Evolutionary conservation across 2,888 invertebrate species (phyloP).

Genomic region (Caenorhabditis afra): DNA sequence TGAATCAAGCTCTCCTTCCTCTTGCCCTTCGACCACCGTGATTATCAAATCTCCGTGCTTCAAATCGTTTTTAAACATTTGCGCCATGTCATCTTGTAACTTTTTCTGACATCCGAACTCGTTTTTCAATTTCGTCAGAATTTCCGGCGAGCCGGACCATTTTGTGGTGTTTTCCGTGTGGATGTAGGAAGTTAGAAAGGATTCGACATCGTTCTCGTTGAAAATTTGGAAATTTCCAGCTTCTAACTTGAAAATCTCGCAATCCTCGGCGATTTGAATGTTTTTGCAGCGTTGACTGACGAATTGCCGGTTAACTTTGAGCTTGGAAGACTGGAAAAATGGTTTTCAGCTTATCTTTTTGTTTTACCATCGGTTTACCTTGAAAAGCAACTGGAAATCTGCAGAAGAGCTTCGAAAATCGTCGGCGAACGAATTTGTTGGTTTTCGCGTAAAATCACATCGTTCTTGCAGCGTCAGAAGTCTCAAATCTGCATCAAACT

Average conservation of each 20-base stretch:
- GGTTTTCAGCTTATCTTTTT: no score
- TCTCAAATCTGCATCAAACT: conserved; percentile 55
- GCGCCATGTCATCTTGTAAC: conserved; percentile 23
- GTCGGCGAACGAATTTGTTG: not conserved
- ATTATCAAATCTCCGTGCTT: conserved; percentile 49
- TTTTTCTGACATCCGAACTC: conserved; percentile 43
- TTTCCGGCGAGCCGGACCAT: not conserved
- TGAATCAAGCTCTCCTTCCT: not conserved
- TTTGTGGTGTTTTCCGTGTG: conserved; percentile 45
- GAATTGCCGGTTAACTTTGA: conserved; percentile 20
- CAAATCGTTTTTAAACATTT: conserved; percentile 32
- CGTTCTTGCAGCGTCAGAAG: conserved; percentile 46
- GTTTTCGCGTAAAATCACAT: conserved; percentile 43
- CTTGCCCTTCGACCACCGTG: conserved; percentile 10
- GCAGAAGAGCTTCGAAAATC: conserved; percentile 14
- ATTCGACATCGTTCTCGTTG: conserved; percentile 7
- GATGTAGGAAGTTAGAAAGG: conserved; percentile 25
- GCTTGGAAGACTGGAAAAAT: not conserved
- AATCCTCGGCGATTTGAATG: conserved; percentile 18
- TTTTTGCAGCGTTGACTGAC: conserved; percentile 36
- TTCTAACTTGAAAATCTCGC: conserved; percentile 7
- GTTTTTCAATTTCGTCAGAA: conserved; percentile 27
- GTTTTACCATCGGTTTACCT: no score
- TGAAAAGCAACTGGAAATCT: conserved; percentile 21
- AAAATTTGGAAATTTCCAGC: conserved; percentile 27